These are phyloP conservation scores for Microdon myrmicae DNA, from an alignment of 2,888 invertebrate genomes.

Conservation along the genomic window DNA sequence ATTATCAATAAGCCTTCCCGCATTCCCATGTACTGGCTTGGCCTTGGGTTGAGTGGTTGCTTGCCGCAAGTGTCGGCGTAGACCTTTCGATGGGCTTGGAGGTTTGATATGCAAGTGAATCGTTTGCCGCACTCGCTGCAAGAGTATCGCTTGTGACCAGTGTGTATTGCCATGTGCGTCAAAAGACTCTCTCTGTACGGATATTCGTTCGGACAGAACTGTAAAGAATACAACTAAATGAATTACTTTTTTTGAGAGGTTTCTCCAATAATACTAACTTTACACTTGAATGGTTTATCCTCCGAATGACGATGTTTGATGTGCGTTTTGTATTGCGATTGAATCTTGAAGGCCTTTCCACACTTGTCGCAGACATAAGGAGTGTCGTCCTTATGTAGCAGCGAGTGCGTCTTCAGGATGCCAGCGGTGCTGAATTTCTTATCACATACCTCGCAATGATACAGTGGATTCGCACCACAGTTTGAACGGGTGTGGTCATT, in stretches of 20 bases:
- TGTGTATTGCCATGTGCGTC: constrained; percentile 69
- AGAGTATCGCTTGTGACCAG: constrained; percentile 68
- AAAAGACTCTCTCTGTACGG: constrained; percentile 69
- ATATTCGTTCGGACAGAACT: constrained; percentile 67
- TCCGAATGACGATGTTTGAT: constrained; percentile 67
- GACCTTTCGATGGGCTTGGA: constrained; percentile 68
- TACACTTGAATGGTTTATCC: constrained; percentile 69
- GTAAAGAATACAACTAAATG: constrained; percentile 31
- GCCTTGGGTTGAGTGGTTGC: constrained; percentile 63
- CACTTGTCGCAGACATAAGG: constrained; percentile 64
- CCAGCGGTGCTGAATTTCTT: constrained; percentile 67
- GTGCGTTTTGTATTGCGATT: constrained; percentile 64
- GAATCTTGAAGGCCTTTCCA: constrained; percentile 64
- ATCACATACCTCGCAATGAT: constrained; percentile 64
- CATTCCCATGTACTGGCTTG: constrained; percentile 64
- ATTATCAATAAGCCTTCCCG: constrained; percentile 62
- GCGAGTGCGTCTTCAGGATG: constrained; percentile 67
- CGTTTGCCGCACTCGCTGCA: constrained; percentile 69
- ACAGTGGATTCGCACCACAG: constrained; percentile 65
- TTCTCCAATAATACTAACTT: constrained; percentile 57
- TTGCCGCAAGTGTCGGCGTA: constrained; percentile 67
- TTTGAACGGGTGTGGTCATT: constrained; percentile 67
- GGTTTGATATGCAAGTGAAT: constrained; percentile 69
- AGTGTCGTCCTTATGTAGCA: constrained; percentile 66
- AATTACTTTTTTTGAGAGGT: not conserved